Evolutionary conservation across 2,113 vertebrate species (phyloP).

Genomic region (sheep (Ovis aries)): DNA sequence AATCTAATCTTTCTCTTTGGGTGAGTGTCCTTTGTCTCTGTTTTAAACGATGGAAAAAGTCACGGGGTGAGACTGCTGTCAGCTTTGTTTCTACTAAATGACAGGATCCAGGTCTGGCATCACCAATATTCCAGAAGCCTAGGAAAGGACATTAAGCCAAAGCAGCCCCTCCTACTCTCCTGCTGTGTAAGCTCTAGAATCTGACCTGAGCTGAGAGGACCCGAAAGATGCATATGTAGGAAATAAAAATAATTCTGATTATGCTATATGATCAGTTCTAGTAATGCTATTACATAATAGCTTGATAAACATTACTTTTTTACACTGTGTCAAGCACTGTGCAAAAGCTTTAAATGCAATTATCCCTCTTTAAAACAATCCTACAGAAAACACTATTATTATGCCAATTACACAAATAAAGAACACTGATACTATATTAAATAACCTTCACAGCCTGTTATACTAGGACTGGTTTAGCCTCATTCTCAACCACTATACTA

Average conservation of each 20-base stretch:
- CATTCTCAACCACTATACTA: neutral
- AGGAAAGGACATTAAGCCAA: neutral
- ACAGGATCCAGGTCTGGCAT: neutral
- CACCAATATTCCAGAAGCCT: neutral
- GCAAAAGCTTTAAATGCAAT: neutral
- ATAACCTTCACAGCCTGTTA: neutral
- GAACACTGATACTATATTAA: neutral
- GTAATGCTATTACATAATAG: neutral
- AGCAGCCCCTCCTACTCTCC: neutral
- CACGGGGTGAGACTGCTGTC: neutral
- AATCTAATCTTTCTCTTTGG: neutral
- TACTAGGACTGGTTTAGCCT: neutral
- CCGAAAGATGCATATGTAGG: neutral
- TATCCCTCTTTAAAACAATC: neutral
- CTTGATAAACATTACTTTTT: neutral
- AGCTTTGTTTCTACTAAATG: neutral
- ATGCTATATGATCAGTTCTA: neutral
- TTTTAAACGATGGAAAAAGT: neutral
- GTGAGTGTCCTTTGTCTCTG: neutral
- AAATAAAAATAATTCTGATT: conserved; percentile 3
- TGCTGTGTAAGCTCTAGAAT: neutral
- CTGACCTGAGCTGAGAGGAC: neutral
- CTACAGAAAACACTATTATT: neutral
- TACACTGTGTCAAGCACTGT: neutral
- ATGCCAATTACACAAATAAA: neutral